Conservation (phyloP, 2,797 vertebrate species). For the Bufotes viridis region DNA sequence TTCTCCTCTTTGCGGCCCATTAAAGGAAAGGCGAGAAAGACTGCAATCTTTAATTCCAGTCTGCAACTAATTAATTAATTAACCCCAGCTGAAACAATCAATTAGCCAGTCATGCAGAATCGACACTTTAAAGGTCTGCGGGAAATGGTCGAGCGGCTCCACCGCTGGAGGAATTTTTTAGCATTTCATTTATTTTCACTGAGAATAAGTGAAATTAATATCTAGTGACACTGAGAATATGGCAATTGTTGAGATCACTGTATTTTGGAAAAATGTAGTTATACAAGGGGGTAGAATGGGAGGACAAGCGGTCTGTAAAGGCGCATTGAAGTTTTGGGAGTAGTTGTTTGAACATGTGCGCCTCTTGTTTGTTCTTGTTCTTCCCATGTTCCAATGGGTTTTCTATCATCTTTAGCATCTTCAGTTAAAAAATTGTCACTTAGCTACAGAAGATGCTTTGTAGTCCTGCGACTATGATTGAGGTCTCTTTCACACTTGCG, state of each 20-base stretch:
- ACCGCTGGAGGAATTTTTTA: conserved; percentile 46
- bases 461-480: background rate
- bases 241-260: too few species aligned
- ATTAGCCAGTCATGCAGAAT: conserved; percentile 81
- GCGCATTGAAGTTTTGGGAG: background rate
- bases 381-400: too few species aligned
- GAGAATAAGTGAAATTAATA: conserved; percentile 20
- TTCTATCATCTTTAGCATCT: too few species aligned
- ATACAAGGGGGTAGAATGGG: background rate
- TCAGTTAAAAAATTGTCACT: background rate
- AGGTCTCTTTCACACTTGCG: too few species aligned
- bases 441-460: background rate
- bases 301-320: background rate
- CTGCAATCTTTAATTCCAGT: conserved; percentile 75
- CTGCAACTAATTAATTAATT: conserved; percentile 93
- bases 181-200: conserved; percentile 41
- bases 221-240: background rate
- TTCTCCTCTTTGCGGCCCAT: conserved; percentile 64
- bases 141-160: conserved; percentile 64
- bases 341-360: background rate
- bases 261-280: background rate
- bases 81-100: conserved; percentile 82
- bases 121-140: conserved; percentile 73
- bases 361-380: too few species aligned
- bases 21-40: conserved; percentile 78